Conservation (phyloP, 1,140 invertebrate species). For the Atopsyche davidsoni region DNA sequence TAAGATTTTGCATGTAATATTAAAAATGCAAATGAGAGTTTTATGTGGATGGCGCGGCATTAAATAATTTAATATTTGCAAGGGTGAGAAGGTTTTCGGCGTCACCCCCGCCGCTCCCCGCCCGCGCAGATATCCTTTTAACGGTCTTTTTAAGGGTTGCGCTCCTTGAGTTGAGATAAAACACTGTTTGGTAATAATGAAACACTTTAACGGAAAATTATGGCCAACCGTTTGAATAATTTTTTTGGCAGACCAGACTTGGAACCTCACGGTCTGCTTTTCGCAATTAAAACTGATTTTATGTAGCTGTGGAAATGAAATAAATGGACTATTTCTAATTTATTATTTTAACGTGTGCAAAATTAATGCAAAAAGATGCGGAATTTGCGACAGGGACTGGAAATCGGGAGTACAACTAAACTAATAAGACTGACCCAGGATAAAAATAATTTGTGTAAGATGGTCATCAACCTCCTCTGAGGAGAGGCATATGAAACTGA, state of each 20-base stretch:
- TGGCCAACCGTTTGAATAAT: constrained; percentile 5
- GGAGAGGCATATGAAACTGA: no score
- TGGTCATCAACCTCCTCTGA: no score
- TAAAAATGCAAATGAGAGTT: constrained; percentile 31
- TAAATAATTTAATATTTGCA: constrained; percentile 27
- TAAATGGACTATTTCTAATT: no score
- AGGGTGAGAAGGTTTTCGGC: constrained; percentile 7
- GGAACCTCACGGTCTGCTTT: neutral
- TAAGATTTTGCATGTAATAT: constrained; percentile 25
- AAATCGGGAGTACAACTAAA: no score
- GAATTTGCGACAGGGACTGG: no score
- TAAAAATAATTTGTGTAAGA: no score
- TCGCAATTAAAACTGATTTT: no score
- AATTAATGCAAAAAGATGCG: no score
- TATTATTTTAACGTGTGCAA: no score
- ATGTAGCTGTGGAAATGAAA: no score
- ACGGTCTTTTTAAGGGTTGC: constrained; percentile 23
- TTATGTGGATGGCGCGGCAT: constrained; percentile 20
- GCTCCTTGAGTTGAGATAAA: constrained; percentile 19
- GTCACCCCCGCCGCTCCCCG: neutral
- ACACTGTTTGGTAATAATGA: constrained; percentile 22
- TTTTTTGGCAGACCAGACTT: constrained; percentile 8
- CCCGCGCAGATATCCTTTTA: constrained; percentile 14
- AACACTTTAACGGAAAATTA: constrained; percentile 24
- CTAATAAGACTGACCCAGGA: no score